Conservation (phyloP, 2,113 vertebrate genomes). For the Ctenomys sociabilis region DNA sequence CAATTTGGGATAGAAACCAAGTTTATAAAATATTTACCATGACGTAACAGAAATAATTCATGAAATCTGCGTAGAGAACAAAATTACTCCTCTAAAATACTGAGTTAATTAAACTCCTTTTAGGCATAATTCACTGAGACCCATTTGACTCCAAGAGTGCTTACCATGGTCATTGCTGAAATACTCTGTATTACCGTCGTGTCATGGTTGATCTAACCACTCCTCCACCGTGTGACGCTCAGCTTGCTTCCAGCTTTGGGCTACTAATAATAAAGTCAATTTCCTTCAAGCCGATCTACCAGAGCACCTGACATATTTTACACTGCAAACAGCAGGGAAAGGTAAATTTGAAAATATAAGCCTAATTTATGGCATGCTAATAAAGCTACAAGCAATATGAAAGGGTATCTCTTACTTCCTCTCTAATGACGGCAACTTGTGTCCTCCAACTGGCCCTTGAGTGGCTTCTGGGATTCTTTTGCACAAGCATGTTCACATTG, state of each 20-base stretch:
- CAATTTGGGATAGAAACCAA: neutral
- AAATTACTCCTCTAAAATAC: neutral
- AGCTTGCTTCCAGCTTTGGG: neutral
- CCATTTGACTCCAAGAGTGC: neutral
- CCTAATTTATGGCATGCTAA: neutral
- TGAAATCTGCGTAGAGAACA: neutral
- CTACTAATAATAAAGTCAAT: neutral
- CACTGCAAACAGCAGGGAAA: neutral
- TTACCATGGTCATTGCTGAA: neutral
- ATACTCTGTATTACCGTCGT: accelerated
- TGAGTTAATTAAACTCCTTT: neutral
- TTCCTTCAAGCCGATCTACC: neutral
- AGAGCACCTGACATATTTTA: neutral
- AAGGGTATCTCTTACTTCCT: neutral
- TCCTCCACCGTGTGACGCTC: neutral
- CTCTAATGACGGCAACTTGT: neutral
- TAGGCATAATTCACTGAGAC: neutral
- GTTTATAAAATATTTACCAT: constrained; percentile 17
- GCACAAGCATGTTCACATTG: neutral
- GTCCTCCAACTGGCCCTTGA: neutral
- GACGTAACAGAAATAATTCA: neutral
- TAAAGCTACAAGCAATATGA: neutral
- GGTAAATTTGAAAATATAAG: neutral
- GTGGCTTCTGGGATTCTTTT: neutral
- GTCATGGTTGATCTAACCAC: neutral